Percentiles rank a stretch among this genome's conserved stretches.
Conservation (phyloP, 2,797 vertebrate species). For the Alcedo quadribrachys region DNA sequence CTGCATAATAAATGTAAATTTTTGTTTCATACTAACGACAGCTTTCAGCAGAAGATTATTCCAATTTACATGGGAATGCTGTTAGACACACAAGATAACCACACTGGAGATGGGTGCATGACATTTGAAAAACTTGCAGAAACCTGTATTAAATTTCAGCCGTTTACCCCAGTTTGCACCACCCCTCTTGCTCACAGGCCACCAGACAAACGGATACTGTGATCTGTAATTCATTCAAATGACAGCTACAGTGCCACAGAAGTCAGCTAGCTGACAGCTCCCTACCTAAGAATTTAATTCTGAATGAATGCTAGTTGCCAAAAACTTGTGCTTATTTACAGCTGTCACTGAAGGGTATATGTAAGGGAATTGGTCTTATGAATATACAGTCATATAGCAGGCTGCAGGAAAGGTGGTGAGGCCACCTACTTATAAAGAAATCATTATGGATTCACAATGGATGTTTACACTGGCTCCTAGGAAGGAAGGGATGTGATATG, state of each 20-base stretch:
- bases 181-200: not conserved
- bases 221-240: conserved; percentile 11
- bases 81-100: not conserved
- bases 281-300: conserved; percentile 17
- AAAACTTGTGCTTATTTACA: not conserved
- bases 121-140: not conserved
- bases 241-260: not conserved
- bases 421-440: not conserved
- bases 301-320: not conserved
- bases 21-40: not conserved
- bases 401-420: not conserved
- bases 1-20: not conserved
- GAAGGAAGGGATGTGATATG: not conserved
- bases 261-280: not conserved
- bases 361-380: not conserved
- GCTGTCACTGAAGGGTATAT: not conserved
- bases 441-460: fast-evolving
- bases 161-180: not conserved
- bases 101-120: not conserved
- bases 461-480: not conserved
- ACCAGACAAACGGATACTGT: not conserved
- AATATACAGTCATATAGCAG: not conserved
- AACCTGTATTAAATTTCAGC: not conserved
- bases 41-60: not conserved
- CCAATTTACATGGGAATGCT: not conserved